Evolutionary conservation across 1,140 invertebrate species (phyloP).

Genomic region (Conus betulinus): DNA sequence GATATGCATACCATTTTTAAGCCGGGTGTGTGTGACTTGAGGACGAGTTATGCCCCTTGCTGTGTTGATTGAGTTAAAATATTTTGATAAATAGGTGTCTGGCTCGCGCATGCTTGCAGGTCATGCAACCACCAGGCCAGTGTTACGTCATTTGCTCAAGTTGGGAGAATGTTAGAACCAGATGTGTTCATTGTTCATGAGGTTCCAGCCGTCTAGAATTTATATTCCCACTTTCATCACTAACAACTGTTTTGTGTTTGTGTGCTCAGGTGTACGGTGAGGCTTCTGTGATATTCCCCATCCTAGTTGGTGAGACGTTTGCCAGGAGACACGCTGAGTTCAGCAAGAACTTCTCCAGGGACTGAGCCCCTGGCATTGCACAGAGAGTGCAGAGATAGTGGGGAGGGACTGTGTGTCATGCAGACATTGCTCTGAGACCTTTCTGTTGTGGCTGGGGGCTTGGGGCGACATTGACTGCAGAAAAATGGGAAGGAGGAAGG

Average conservation of each 20-base stretch:
- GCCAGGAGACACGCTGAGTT: conserved; percentile 77
- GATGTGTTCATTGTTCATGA: no score
- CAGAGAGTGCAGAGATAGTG: neutral
- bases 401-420: neutral
- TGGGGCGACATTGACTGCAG: neutral
- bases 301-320: conserved; percentile 97
- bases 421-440: neutral
- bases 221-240: no score
- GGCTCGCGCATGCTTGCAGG: no score
- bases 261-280: conserved; percentile 88
- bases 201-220: no score
- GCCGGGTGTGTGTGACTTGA: no score
- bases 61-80: no score
- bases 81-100: no score
- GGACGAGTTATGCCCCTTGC: no score
- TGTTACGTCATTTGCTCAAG: no score
- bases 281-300: conserved; percentile 95
- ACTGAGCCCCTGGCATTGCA: neutral
- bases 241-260: neutral
- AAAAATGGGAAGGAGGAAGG: neutral
- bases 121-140: no score
- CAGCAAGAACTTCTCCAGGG: conserved; percentile 35
- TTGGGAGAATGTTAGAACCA: no score
- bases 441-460: neutral
- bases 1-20: no score